Conservation (phyloP, 2,113 vertebrate species). For the Rafetus swinhoei region DNA sequence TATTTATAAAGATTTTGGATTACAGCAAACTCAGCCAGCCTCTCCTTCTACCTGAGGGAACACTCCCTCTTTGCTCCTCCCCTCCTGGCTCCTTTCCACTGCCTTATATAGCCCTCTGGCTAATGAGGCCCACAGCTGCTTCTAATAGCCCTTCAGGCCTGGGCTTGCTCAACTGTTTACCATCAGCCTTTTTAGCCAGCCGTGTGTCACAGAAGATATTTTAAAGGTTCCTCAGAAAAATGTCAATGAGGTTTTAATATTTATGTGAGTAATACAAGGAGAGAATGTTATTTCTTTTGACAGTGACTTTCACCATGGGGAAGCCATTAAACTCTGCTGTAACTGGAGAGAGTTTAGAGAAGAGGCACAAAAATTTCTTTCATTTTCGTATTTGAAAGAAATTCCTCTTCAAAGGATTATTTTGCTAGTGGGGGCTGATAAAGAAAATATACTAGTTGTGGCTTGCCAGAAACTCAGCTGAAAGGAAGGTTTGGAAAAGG, state of each 20-base stretch:
- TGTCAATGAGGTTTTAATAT: not conserved
- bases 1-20: too few species aligned
- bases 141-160: too few species aligned
- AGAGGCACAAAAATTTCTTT: too few species aligned
- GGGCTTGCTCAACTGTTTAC: too few species aligned
- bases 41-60: too few species aligned
- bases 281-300: not conserved
- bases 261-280: not conserved
- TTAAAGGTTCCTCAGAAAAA: not conserved
- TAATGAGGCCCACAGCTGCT: too few species aligned
- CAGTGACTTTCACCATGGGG: not conserved
- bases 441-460: not conserved
- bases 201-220: not conserved
- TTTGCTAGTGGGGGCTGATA: not conserved
- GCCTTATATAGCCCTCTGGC: too few species aligned
- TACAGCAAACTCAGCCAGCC: too few species aligned
- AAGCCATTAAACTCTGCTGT: not conserved
- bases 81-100: too few species aligned
- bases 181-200: too few species aligned
- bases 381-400: not conserved
- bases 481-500: not conserved
- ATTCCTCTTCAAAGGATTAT: not conserved
- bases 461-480: not conserved
- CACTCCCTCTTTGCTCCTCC: too few species aligned
- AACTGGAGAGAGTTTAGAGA: too few species aligned